These are phyloP conservation scores for Meles meles DNA, from an alignment of 2,113 vertebrate species.

Conservation along the genomic window DNA sequence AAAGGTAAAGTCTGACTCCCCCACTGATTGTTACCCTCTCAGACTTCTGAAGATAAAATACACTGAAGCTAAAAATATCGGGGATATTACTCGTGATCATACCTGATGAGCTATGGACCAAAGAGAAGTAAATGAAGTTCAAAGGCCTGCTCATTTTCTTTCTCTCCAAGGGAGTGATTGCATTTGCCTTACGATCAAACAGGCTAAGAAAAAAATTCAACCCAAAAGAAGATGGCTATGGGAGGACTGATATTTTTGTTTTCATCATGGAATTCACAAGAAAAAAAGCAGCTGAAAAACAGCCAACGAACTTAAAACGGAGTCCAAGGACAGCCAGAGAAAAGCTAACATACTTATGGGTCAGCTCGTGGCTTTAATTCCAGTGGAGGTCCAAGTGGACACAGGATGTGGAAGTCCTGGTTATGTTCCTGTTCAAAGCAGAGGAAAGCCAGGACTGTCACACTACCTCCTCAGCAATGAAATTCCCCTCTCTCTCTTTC, in stretches of 20 bases:
- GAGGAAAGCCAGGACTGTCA: neutral
- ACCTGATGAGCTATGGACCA: neutral
- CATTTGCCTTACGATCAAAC: neutral
- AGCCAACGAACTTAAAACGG: neutral
- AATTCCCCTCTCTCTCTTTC: neutral
- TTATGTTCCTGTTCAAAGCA: neutral
- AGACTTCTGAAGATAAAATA: neutral
- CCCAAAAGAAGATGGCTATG: neutral
- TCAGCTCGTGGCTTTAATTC: neutral
- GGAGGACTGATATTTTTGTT: neutral
- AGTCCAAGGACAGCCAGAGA: neutral
- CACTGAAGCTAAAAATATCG: slow-evolving; percentile 6
- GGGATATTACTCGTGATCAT: neutral
- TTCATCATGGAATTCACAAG: neutral
- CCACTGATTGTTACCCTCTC: neutral
- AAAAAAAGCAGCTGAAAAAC: neutral
- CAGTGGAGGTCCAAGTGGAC: neutral
- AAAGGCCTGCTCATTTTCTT: neutral
- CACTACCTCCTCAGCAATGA: neutral
- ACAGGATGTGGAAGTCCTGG: neutral
- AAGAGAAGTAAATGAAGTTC: neutral
- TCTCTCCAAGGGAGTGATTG: neutral
- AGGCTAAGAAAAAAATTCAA: neutral
- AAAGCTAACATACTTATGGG: neutral
- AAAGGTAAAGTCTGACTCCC: neutral